These are phyloP conservation scores for Myotis daubentonii DNA, from an alignment of 2,797 vertebrate genomes.

Conservation along the genomic window DNA sequence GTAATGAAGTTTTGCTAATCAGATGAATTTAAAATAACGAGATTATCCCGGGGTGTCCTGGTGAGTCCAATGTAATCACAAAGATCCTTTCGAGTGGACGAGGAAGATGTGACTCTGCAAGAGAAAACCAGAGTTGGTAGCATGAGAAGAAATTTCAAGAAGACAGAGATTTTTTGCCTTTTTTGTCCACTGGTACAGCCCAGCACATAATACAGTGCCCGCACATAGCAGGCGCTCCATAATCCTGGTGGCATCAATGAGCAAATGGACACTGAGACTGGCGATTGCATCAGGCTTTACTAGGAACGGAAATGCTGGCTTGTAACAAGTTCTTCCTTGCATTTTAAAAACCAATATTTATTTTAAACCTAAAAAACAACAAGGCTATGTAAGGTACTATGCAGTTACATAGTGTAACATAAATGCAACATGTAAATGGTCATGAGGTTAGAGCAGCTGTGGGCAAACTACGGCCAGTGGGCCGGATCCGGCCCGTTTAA, in stretches of 20 bases:
- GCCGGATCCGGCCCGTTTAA: too few relatives aligned
- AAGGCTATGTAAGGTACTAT: not conserved
- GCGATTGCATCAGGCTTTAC: not conserved
- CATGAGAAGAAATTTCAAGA: not conserved
- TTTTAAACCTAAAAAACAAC: not conserved
- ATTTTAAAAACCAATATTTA: slow-evolving; percentile 16
- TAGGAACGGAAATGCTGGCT: not conserved
- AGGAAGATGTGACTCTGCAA: not conserved
- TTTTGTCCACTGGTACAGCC: not conserved
- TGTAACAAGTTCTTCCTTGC: not conserved
- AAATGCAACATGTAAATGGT: not conserved
- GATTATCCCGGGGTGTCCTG: not conserved
- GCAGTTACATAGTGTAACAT: not conserved
- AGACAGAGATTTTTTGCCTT: not conserved
- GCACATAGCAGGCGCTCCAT: not conserved
- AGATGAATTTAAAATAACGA: not conserved
- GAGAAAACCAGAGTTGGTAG: not conserved
- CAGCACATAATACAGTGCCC: not conserved
- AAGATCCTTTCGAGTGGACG: not conserved
- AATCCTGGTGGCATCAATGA: not conserved
- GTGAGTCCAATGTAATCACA: not conserved
- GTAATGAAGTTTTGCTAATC: not conserved
- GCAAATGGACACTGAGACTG: not conserved
- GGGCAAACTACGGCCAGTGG: too few relatives aligned
- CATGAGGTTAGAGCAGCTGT: not conserved